phyloP scores from a whole-genome alignment of 2,888 invertebrate species.

The Caenorhabditis auriculariae region DNA sequence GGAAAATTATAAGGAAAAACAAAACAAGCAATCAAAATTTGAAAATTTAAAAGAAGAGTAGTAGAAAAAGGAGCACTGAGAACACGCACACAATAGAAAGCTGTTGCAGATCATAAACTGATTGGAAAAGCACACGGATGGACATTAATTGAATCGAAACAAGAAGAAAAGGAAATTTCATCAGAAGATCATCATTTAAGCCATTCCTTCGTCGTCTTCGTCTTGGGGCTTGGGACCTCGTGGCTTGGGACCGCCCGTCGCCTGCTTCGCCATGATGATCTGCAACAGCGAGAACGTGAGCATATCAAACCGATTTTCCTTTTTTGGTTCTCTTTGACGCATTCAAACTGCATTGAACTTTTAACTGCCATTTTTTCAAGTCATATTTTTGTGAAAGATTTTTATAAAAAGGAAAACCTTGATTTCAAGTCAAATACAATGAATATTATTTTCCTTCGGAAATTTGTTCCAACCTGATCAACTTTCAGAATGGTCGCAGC shows the following conservation, averaged over 20 bases:
- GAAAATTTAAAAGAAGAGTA: too few species aligned
- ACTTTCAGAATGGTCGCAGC: slow-evolving; percentile 71
- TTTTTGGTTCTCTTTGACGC: too few species aligned
- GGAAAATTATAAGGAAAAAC: not conserved
- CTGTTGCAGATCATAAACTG: not conserved
- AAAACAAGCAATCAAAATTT: too few species aligned
- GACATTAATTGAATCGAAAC: not conserved
- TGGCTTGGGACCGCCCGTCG: slow-evolving; percentile 67
- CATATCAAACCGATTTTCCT: not conserved
- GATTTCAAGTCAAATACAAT: slow-evolving; percentile 1
- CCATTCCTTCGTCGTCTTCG: slow-evolving; percentile 66
- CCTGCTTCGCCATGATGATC: slow-evolving; percentile 69
- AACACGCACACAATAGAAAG: not conserved
- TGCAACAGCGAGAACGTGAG: slow-evolving; percentile 39
- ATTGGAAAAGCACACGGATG: slow-evolving; percentile 2
- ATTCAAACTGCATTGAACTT: too few species aligned
- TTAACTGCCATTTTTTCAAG: too few species aligned
- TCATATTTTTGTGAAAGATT: too few species aligned
- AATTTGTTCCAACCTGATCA: slow-evolving; percentile 67
- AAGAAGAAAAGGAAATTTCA: slow-evolving; percentile 1
- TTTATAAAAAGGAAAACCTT: too few species aligned
- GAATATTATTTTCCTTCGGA: not conserved
- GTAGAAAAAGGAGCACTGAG: too few species aligned
- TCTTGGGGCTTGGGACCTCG: slow-evolving; percentile 58
- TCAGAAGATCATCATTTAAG: slow-evolving; percentile 37